These are phyloP conservation scores for Parthenolecanium corni DNA, from an alignment of 2,888 invertebrate genomes.

Conservation along the genomic window DNA sequence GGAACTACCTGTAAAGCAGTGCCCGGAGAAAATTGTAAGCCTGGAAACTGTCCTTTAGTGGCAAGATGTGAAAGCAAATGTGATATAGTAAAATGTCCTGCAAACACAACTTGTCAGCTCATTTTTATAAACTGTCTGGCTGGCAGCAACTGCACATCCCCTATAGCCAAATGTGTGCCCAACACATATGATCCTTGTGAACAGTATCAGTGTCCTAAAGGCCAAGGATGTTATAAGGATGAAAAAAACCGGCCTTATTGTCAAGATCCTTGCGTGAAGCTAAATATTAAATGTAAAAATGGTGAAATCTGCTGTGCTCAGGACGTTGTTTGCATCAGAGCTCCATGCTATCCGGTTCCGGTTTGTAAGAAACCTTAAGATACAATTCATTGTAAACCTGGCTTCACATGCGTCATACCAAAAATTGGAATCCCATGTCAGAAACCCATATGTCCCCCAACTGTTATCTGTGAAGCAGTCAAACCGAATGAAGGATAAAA, in stretches of 20 bases:
- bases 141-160: too few species aligned
- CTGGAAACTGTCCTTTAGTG: too few species aligned
- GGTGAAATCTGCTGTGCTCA: slow-evolving; percentile 1
- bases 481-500: too few species aligned
- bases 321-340: slow-evolving; percentile 6
- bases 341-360: slow-evolving; percentile 13
- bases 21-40: too few species aligned
- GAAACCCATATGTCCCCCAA: background rate
- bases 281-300: background rate
- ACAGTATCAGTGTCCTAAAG: background rate
- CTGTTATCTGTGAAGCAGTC: background rate
- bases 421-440: background rate
- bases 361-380: slow-evolving; percentile 4
- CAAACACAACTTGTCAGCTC: too few species aligned
- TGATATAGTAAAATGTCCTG: too few species aligned
- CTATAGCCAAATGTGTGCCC: too few species aligned
- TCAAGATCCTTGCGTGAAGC: background rate
- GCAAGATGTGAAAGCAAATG: too few species aligned
- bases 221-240: slow-evolving; percentile 9
- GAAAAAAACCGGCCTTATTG: background rate
- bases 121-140: too few species aligned
- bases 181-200: too few species aligned
- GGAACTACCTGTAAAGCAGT: too few species aligned
- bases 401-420: background rate
- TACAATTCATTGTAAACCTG: background rate